Percentiles rank a stretch among this genome's conserved stretches.
These are phyloP conservation scores for Theocolax elegans DNA, from an alignment of 1,140 invertebrate genomes.

Conservation along the genomic window DNA sequence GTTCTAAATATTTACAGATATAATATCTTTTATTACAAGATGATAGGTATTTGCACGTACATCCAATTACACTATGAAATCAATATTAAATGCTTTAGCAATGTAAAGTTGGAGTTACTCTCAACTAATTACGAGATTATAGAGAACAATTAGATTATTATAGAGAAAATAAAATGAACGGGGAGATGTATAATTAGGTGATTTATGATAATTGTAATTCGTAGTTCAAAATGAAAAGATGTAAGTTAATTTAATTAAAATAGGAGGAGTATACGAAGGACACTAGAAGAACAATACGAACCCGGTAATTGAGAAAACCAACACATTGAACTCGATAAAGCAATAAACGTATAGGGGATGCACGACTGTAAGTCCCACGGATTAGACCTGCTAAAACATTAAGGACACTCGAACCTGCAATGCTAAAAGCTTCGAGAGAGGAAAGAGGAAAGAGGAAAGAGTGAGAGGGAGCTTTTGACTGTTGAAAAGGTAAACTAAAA, in stretches of 20 bases:
- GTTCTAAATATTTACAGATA: no score
- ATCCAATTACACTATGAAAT: no score
- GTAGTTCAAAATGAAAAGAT: conserved; percentile 19
- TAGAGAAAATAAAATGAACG: no score
- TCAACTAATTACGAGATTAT: not conserved
- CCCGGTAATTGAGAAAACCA: conserved; percentile 35
- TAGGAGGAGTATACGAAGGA: not conserved
- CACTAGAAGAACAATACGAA: conserved; percentile 20
- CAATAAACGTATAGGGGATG: conserved; percentile 27
- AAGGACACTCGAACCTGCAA: conserved; percentile 26
- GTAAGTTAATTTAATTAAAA: conserved; percentile 27
- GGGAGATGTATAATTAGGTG: no score
- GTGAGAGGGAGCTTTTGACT: conserved; percentile 10
- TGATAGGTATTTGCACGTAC: no score
- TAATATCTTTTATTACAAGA: no score
- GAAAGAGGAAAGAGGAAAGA: not conserved
- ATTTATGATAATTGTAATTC: no score
- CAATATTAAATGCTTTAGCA: no score
- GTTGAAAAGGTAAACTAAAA: conserved; percentile 16
- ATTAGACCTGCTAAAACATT: conserved; percentile 37
- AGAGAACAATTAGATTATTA: no score
- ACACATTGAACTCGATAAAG: conserved; percentile 35
- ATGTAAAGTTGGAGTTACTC: not conserved
- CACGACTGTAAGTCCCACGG: conserved; percentile 21
- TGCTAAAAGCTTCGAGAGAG: conserved; percentile 19